phyloP scores from a whole-genome alignment of 2,113 vertebrate species.

The Anarhynchus alexandrinus region DNA sequence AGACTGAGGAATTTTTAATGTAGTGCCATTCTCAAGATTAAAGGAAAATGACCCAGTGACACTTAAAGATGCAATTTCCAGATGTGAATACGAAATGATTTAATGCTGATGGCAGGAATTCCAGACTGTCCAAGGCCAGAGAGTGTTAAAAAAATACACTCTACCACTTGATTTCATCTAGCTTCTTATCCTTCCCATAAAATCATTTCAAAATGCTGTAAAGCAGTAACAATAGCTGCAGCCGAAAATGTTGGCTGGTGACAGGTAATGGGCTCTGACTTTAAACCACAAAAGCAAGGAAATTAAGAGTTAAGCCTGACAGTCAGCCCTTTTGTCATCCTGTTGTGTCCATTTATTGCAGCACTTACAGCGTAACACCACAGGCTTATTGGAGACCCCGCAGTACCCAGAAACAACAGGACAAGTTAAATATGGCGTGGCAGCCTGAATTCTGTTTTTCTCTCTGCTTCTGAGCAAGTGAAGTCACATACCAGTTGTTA shows the following conservation, averaged over 20 bases:
- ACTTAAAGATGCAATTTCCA: constrained; percentile 58
- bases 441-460: not conserved
- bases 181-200: constrained; percentile 33
- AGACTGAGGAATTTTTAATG: constrained; percentile 64
- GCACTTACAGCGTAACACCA: constrained; percentile 1
- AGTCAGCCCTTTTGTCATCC: constrained; percentile 37
- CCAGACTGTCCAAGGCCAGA: constrained; percentile 21
- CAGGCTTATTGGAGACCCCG: constrained; percentile 17
- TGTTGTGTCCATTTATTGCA: constrained; percentile 36
- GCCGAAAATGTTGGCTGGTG: not conserved
- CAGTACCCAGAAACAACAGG: constrained; percentile 10
- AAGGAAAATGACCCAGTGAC: constrained; percentile 60
- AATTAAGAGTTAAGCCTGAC: constrained; percentile 51
- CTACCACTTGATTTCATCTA: constrained; percentile 10
- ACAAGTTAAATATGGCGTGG: constrained; percentile 9
- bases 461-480: not conserved
- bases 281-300: constrained; percentile 40
- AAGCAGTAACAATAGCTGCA: not conserved
- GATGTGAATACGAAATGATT: constrained; percentile 59
- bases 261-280: constrained; percentile 28
- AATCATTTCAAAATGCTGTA: constrained; percentile 7
- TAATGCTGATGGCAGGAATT: constrained; percentile 42
- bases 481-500: not conserved
- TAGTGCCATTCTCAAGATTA: constrained; percentile 57
- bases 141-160: constrained; percentile 24